A percentile compares a stretch with the other conserved stretches of the same genome.
These are phyloP conservation scores for Pachycephala philippinensis DNA, from an alignment of 2,113 vertebrate species.

Conservation along the genomic window DNA sequence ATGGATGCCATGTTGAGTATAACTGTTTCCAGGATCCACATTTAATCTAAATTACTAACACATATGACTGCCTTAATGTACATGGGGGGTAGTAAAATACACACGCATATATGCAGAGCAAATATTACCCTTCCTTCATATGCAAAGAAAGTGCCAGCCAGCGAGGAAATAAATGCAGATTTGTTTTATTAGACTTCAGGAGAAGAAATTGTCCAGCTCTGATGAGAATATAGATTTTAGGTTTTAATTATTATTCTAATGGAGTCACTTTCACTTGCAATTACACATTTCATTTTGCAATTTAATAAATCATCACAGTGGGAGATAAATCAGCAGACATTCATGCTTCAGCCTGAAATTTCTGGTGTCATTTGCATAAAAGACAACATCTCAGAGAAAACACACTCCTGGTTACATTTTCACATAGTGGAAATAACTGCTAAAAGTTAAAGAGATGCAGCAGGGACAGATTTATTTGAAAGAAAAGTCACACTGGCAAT, in stretches of 20 bases:
- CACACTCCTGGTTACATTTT: slow-evolving; percentile 1
- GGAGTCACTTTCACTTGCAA: neutral
- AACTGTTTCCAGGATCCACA: neutral
- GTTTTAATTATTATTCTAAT: neutral
- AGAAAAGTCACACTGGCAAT: neutral
- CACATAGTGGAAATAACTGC: neutral
- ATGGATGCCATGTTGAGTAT: neutral
- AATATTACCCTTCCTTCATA: neutral
- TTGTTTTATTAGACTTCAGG: neutral
- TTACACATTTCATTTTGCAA: neutral
- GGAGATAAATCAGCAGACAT: neutral
- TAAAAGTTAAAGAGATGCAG: neutral
- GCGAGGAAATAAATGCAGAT: neutral
- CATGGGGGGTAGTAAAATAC: neutral
- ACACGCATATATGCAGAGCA: neutral
- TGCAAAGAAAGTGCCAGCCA: neutral
- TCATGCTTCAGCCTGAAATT: neutral
- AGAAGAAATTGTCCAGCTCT: neutral
- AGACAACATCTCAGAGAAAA: neutral
- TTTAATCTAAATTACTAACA: neutral
- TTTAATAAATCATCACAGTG: neutral
- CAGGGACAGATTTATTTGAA: neutral
- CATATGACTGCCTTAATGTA: neutral
- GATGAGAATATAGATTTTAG: neutral
- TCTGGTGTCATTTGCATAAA: slow-evolving; percentile 33